Evolutionary conservation across 2,113 vertebrate species (phyloP), one percentile per base, ranked within the genome.

Genomic region (Bos taurus): DNA sequence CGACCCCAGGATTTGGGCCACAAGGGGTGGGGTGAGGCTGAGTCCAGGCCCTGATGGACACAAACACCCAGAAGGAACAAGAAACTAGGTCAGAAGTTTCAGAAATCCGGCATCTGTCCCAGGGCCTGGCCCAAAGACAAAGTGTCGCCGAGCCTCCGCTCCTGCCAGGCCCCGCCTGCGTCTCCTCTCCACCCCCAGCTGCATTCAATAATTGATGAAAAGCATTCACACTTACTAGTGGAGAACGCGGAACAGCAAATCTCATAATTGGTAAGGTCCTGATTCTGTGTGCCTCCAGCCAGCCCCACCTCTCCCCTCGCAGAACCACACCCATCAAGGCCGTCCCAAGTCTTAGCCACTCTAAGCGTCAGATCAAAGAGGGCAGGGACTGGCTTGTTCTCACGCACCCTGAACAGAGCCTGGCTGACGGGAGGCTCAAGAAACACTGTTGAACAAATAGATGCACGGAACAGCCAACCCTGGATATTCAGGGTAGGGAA

Each of bases 81-180:
- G 91, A 93, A 93, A 86, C 91, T 26, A 81, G 95, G 85, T 46
- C 91, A 92, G 62, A 50, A 54, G n/a, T 17, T 16, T 81, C 54
- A 17, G 21, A 48, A 48, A 23, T 10, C 10, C 4, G 43, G 25
- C 28, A 26, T 10, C 21, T 28, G 19, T 54, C 92, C 71, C 67
- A 26, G 48, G 82, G 19, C 59, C 59, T 40, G 59, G 85, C 60
- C 78, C 25, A 7, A 46, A 78, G 43, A 11, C 50, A 78, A 11
- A 33, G n/a, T 4, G 21, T 11, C 2, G 1, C 23, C 2, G 0
- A 17, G n/a, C 50, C 57, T 64, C 19, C 4, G 16, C 62, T 56
- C 30, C 21, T 2, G 67, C 59, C 1, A 5, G 43, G 1, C 10
- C 30, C 54, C 26, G 19, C 28, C 62, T 28, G 25, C 0, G 7